Evolutionary conservation across 2,797 vertebrate species (phyloP), one percentile per base, ranked within the genome.

Genomic region (Gobionotothen gibberifrons): DNA sequence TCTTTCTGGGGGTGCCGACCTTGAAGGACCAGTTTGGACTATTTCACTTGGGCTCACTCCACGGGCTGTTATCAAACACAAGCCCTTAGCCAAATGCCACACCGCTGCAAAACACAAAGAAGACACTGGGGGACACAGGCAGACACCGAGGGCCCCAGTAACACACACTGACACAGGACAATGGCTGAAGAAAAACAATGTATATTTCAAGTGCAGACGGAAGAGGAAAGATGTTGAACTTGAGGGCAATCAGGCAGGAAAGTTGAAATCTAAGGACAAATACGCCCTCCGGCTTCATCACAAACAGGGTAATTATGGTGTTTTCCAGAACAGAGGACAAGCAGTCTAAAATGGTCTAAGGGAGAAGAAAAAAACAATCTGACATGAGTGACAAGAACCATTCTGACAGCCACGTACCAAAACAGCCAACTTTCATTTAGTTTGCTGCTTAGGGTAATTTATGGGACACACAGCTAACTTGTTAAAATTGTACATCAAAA

Each of bases 11-110:
- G 78, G 87, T 87, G 84, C 77, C 85, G 94, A 96, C 95, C 95
- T 96, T 96, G 95, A 94, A 92, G 92, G 94, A 94, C 93, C 94
- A 83, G 87, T 87, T 91, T 90, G 88, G 90, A 92, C 91, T 91
- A 86, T 87, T 90, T 90, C 85, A 82, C 90, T 85, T 58, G 74
- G 67, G 85, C 83, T 89, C 81, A 62, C 82, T 83, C 89, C 84
- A 59, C 57, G 43, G 86, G 90, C 91, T 89, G 92, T 85, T 79
- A 89, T 88, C 84, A 88, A 85, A 86, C 78, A 78, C 80, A 59
- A 84, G 87, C 86, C 92, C 91, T 90, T 85, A 86, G 93, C 92
- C 87, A 87, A 91, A 91, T 75, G 90, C 88, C 89, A 87, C 78
- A 80, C 90, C 29, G 83, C 79, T 29, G 46, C 74, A 70, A 84